Evolutionary conservation across 2,113 vertebrate genomes (phyloP), one percentile per base, ranked within the genome.

Genomic region (Zapus hudsonius): DNA sequence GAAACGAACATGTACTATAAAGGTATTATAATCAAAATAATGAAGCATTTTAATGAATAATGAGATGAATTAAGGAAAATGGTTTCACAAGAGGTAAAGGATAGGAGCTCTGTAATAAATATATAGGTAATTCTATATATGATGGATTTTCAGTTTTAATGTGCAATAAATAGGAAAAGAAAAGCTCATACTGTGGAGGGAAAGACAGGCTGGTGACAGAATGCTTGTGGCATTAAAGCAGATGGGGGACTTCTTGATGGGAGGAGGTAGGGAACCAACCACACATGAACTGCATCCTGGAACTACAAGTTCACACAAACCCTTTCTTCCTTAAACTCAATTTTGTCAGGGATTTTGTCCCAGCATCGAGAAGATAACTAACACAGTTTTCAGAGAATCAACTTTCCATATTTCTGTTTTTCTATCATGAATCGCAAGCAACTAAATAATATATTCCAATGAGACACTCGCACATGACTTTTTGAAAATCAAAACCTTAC

Each of bases 401-500:
- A 42, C 7, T 38, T 25, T 76, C 22, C 36, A 29, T 42, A 64
- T 36, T 76, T 84, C 66, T 20, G 67, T 3, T 9, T 27, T 36
- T 12, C 47, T 67, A 47, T 42, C n/a, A 73, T 23, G 66, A 85
- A 78, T 20, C 57, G 17, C 7, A 84, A 38, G 66, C 36, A 27
- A 88, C 63, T 85, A 61, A 59, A 73, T 61, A 78, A 61, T 63
- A 73, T 33, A 36, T 70, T 76, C 42, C 64, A 25, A 31, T 69
- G 0, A 5, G 63, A 66, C 66, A 85, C 70, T 91, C 85, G 29
- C 40, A 81, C 52, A 55, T 59, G 25, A 4, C 19, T 40, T 69
- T 92, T 76, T 36, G 38, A 84, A 84, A 75, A 75, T 59, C 40
- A 74, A 63, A 82, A 82, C 44, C 36, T 75, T 83, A 66, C 1